Percentiles rank a stretch among this genome's conserved stretches.
These are phyloP conservation scores for Pseudonaja textilis DNA, from an alignment of 2,113 vertebrate species.

Conservation along the genomic window DNA sequence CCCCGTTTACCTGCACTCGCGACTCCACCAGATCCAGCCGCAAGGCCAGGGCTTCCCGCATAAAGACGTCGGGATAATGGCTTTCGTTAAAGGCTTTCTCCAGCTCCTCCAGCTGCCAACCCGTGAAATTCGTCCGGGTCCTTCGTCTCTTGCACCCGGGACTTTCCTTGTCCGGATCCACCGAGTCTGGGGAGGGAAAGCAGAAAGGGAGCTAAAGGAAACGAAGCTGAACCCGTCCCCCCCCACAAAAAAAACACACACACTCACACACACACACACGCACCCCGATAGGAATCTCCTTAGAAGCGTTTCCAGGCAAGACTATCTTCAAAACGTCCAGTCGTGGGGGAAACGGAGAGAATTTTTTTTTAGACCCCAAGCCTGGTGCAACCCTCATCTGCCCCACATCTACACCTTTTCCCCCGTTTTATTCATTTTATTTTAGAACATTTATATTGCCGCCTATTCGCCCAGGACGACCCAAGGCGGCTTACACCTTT, in stretches of 20 bases:
- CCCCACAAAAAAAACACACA: too few relatives aligned
- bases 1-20: constrained; percentile 90
- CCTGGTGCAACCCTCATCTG: neutral
- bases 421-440: too few relatives aligned
- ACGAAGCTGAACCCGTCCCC: neutral
- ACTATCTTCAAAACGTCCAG: neutral
- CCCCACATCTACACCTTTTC: neutral
- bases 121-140: constrained; percentile 99
- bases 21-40: constrained; percentile 96
- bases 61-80: constrained; percentile 98
- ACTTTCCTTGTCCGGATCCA: constrained; percentile 98
- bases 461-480: too few relatives aligned
- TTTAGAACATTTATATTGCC: too few relatives aligned
- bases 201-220: neutral
- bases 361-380: neutral
- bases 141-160: constrained; percentile 97
- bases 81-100: constrained; percentile 99
- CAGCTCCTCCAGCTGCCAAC: constrained; percentile 98
- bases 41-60: constrained; percentile 95
- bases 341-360: neutral
- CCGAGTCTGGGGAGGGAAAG: constrained; percentile 79
- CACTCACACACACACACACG: too few relatives aligned
- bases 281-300: neutral
- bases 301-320: neutral
- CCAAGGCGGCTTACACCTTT: too few relatives aligned